Evolutionary conservation across 1,140 invertebrate genomes (phyloP).

Genomic region (Gryllus bimaculatus): DNA sequence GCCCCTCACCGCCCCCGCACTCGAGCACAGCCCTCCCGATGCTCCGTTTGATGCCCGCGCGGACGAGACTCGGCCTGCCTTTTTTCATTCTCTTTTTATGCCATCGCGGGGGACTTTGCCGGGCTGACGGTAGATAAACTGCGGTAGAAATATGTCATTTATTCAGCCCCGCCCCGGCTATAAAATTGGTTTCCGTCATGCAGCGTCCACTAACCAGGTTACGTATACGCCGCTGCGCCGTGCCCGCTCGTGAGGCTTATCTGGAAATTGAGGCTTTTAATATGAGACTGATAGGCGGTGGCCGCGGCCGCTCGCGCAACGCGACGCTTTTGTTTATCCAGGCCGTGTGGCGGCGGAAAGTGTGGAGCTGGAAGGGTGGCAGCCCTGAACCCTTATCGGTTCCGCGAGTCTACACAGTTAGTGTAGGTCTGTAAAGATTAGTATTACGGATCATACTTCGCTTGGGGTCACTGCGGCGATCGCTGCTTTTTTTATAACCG

Average conservation of each 20-base stretch:
- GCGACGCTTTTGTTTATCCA: background rate
- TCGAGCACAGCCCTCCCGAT: background rate
- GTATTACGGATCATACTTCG: background rate
- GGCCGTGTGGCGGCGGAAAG: background rate
- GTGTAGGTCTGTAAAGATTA: background rate
- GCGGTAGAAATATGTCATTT: background rate
- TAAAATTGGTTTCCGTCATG: background rate
- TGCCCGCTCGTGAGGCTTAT: background rate
- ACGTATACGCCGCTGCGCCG: background rate
- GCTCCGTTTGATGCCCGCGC: background rate
- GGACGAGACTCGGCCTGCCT: background rate
- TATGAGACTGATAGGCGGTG: background rate
- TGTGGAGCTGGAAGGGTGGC: background rate
- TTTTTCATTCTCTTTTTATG: background rate
- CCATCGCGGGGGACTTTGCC: background rate
- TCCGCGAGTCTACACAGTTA: background rate
- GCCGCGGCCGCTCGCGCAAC: background rate
- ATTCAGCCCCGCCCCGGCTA: background rate
- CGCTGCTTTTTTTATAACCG: no score
- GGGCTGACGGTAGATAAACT: background rate
- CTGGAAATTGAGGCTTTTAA: background rate
- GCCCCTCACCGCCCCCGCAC: background rate
- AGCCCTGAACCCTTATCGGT: background rate
- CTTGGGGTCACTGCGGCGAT: background rate
- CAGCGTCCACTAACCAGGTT: background rate